Evolutionary conservation across 2,113 vertebrate genomes (phyloP).

Genomic region (Oryzias curvinotus): DNA sequence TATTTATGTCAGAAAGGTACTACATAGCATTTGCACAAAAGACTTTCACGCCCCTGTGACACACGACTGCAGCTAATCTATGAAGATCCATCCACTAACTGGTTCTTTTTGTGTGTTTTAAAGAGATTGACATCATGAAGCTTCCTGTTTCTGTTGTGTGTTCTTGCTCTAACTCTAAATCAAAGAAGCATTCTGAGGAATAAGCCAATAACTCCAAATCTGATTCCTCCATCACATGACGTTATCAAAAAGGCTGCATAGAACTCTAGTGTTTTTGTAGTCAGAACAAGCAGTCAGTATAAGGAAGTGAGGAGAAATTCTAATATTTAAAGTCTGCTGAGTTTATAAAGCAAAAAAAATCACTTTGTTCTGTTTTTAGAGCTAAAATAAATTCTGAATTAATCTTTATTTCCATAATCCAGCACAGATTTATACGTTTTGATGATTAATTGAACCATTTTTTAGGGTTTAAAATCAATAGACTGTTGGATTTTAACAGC

Average conservation of each 20-base stretch:
- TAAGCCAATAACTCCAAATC: slow-evolving; percentile 12
- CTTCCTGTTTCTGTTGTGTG: slow-evolving; percentile 18
- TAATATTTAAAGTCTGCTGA: no score
- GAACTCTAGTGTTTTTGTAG: not conserved
- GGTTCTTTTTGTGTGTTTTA: slow-evolving; percentile 14
- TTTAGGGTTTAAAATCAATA: no score
- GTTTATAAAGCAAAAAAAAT: no score
- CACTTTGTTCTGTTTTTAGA: no score
- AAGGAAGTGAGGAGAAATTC: no score
- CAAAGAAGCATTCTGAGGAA: slow-evolving; percentile 6
- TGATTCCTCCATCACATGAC: slow-evolving; percentile 2
- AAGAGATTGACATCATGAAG: slow-evolving; percentile 9
- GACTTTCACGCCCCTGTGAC: not conserved
- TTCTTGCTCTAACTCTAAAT: slow-evolving; percentile 6
- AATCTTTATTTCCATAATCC: no score
- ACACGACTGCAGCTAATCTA: not conserved
- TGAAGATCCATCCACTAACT: not conserved
- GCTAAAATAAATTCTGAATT: no score
- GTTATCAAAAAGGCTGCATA: slow-evolving; percentile 7
- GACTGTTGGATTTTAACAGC: no score
- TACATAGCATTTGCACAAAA: not conserved
- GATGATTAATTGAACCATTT: no score
- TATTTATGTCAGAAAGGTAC: no score
- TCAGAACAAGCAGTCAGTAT: not conserved
- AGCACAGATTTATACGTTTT: no score